Percentiles rank a stretch among this genome's conserved stretches.
These are phyloP conservation scores for Gymnocypris eckloni DNA, from an alignment of 2,797 vertebrate genomes.

Conservation along the genomic window DNA sequence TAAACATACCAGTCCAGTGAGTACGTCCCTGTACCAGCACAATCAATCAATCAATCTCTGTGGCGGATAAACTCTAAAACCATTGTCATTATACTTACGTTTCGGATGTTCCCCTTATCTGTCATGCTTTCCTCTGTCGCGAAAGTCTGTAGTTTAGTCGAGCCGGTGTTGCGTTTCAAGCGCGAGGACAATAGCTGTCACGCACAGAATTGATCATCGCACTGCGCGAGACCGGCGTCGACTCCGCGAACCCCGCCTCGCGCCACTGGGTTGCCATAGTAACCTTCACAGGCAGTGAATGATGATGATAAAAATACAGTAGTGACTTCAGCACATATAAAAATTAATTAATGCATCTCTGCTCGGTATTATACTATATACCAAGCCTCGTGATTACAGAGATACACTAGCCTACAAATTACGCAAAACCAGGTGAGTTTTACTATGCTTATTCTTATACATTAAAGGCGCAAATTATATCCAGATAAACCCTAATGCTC, in stretches of 20 bases:
- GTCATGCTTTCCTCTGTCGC: conserved; percentile 74
- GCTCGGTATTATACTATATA: neutral
- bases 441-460: no score
- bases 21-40: neutral
- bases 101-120: conserved; percentile 74
- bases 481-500: neutral
- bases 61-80: conserved; percentile 12
- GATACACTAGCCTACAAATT: neutral
- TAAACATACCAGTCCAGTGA: neutral
- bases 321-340: neutral
- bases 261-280: conserved; percentile 74
- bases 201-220: conserved; percentile 54
- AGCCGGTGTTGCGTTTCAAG: conserved; percentile 40
- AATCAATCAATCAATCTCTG: neutral
- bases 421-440: neutral
- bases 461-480: neutral
- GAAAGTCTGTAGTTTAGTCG: conserved; percentile 3
- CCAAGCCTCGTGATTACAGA: neutral
- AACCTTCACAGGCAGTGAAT: conserved; percentile 68
- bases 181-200: conserved; percentile 60
- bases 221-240: conserved; percentile 41
- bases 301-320: neutral
- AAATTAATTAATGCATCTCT: neutral
- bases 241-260: conserved; percentile 70
- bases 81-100: conserved; percentile 69